Conservation (phyloP, 2,888 invertebrate species). For the Cosmia pyralina region DNA sequence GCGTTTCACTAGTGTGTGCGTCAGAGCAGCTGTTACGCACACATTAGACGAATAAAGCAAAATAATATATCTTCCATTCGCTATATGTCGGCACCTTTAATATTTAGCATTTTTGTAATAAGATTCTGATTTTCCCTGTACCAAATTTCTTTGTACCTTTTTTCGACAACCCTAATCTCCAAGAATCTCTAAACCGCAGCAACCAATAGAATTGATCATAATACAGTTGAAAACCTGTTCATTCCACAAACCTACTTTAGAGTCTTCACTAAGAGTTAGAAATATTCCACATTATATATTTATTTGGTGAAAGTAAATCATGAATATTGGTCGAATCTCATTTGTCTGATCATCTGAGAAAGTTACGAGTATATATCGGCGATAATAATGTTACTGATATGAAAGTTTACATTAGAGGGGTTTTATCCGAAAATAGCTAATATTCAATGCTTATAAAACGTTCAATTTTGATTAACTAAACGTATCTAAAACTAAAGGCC, state of each 20-base stretch:
- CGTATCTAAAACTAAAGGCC: too few species aligned
- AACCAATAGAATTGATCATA: conserved; percentile 48
- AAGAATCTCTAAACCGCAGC: conserved; percentile 55
- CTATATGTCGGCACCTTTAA: too few species aligned
- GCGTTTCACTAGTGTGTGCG: neutral
- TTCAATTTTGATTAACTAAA: too few species aligned
- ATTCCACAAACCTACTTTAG: conserved; percentile 62
- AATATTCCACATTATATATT: conserved; percentile 52
- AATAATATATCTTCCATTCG: too few species aligned
- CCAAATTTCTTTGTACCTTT: neutral
- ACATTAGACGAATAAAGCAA: neutral
- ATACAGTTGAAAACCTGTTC: conserved; percentile 57
- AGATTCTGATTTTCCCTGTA: too few species aligned
- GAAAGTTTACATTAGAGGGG: conserved; percentile 8
- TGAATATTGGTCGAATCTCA: conserved; percentile 42
- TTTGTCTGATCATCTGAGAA: conserved; percentile 36
- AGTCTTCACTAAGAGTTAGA: conserved; percentile 20
- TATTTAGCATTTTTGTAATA: too few species aligned
- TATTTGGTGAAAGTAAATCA: conserved; percentile 62
- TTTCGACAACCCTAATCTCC: conserved; percentile 48
- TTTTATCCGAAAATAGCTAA: neutral
- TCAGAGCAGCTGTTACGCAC: neutral
- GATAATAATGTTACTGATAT: conserved; percentile 9
- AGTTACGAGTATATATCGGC: conserved; percentile 31
- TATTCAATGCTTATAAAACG: neutral